Evolutionary conservation across 2,888 invertebrate genomes (phyloP), one percentile per base, ranked within the genome.

Genomic region (Temnothorax unifasciatus): DNA sequence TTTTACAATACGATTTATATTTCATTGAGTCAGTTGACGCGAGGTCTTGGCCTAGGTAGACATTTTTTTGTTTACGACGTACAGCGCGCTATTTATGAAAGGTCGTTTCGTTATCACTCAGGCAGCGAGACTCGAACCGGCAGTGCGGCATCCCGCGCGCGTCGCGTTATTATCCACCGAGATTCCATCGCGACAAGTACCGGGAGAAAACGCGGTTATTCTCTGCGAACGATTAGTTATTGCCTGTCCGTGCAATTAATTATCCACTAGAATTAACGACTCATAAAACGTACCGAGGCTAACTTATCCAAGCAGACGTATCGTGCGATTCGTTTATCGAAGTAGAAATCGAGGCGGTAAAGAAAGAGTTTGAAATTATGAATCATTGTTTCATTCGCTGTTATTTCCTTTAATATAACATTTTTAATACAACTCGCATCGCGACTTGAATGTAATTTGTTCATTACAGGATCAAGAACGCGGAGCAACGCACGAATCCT

Each of bases 31-130:
- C 34, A n/a, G 2, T 25, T 25, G 25, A 13, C 38, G 34, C n/a
- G 38, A 63, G 38, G 5, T 5, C 11, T 21, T 21, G 38, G n/a
- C 1, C 34, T 63, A 38, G 13, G 9, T 4, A 13, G 25, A 6
- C 0, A 57, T 57, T 25, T 57, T 34, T 57, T 57, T 25, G 13
- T 57, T 25, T 50, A 50, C 47, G 18, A 6, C 6, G 54, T 25
- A 54, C 57, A 25, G 25, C n/a, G 52, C 52, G n/a, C 38, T 63
- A 29, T 63, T 63, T 11, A 63, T n/a, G 34, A 34, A 63, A n/a
- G 18, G 8, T 13, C n/a, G 9, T 34, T 61, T 4, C 8, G 61
- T 61, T n/a, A 61, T 61, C 34, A 61, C n/a, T 61, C n/a, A 38
- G 52, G n/a, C n/a, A 63, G 34, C 34, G 34, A 34, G n/a, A 50